Evolutionary conservation across 2,888 invertebrate species (phyloP).

Genomic region (Odontocolon sp.): DNA sequence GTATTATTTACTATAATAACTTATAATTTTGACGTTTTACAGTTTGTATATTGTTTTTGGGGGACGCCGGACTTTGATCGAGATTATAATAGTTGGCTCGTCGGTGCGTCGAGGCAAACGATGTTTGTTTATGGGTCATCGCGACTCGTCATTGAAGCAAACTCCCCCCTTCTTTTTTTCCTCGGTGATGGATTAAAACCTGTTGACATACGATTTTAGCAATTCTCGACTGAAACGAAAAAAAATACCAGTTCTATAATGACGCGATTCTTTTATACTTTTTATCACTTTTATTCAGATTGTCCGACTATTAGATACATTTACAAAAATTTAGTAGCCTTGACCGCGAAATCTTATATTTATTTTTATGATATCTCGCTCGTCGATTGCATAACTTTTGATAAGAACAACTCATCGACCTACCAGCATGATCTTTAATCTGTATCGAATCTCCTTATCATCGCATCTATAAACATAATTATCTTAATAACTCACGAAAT

Average conservation of each 20-base stretch:
- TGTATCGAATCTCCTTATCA: no score
- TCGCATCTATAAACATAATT: no score
- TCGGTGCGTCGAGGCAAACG: slow-evolving; percentile 8
- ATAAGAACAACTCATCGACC: no score
- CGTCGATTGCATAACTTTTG: no score
- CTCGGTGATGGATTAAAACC: slow-evolving; percentile 28
- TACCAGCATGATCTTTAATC: no score
- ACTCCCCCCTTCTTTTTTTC: background rate
- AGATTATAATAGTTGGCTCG: slow-evolving; percentile 4
- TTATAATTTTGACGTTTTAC: background rate
- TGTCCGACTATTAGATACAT: no score
- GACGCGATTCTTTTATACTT: background rate
- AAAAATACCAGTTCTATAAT: background rate
- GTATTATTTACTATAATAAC: background rate
- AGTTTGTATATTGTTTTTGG: background rate
- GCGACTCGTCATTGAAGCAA: slow-evolving; percentile 46
- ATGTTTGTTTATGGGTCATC: slow-evolving; percentile 53
- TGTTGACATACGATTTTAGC: no score
- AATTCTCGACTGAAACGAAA: slow-evolving; percentile 7
- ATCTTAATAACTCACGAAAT: no score
- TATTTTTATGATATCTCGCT: no score
- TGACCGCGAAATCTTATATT: no score
- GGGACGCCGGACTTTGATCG: slow-evolving; percentile 23
- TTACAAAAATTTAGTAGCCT: no score
- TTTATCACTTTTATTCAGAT: no score